Evolutionary conservation across 2,113 vertebrate genomes (phyloP).

Genomic region (Machaerirhynchus nigripectus): DNA sequence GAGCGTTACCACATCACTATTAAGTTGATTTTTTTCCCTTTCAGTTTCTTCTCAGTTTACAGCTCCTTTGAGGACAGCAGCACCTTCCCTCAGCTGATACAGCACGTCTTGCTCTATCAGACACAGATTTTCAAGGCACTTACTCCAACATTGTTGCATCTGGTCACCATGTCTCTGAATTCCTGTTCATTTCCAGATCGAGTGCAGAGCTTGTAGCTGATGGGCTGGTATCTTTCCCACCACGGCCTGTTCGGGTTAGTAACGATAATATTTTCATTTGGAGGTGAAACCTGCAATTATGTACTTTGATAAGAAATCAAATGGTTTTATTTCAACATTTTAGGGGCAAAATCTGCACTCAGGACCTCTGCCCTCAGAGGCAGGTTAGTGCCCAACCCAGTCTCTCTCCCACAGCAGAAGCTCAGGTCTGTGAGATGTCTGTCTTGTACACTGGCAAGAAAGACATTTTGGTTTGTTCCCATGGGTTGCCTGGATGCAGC

Average conservation of each 20-base stretch:
- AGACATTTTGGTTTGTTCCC: background rate
- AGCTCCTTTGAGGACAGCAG: background rate
- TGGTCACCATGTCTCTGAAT: slow-evolving; percentile 89
- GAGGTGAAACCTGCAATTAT: slow-evolving; percentile 84
- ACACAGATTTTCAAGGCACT: slow-evolving; percentile 29
- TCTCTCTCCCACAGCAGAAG: background rate
- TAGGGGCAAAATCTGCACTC: background rate
- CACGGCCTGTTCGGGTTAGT: slow-evolving; percentile 83
- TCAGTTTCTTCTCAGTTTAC: background rate
- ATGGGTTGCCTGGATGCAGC: background rate
- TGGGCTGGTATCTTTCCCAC: slow-evolving; percentile 94
- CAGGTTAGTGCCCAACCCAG: background rate
- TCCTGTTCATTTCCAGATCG: slow-evolving; percentile 87
- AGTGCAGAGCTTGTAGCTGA: slow-evolving; percentile 88
- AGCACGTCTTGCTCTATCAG: background rate
- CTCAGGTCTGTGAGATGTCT: background rate
- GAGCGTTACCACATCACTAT: fast-evolving
- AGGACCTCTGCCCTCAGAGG: background rate
- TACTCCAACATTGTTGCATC: slow-evolving; percentile 94
- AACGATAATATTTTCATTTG: slow-evolving; percentile 83
- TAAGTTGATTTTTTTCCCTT: background rate
- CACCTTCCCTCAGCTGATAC: background rate
- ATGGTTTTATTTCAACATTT: background rate
- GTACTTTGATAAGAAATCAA: background rate
- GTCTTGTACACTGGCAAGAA: background rate